Evolutionary conservation across 2,888 invertebrate genomes (phyloP).

Genomic region (Metallyticus violacea): DNA sequence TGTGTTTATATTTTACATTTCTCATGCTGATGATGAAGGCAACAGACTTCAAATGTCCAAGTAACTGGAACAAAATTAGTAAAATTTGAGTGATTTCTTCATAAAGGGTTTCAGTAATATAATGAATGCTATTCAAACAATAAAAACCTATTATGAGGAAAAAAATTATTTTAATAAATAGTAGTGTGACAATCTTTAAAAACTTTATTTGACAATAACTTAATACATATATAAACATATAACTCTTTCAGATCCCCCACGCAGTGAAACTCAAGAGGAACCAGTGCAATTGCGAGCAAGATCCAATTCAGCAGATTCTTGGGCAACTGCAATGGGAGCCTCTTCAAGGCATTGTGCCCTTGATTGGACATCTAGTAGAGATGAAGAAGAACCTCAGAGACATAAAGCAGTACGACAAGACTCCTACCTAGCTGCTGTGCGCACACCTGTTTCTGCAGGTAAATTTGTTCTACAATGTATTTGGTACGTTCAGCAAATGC

Average conservation of each 20-base stretch:
- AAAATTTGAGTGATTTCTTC: no score
- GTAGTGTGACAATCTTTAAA: no score
- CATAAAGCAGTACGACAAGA: conserved; percentile 50
- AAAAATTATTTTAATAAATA: no score
- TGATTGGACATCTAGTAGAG: not conserved
- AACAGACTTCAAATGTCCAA: no score
- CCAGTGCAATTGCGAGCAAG: conserved; percentile 49
- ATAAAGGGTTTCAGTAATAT: no score
- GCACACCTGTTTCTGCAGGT: conserved; percentile 42
- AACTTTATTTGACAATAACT: not conserved
- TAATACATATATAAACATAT: not conserved
- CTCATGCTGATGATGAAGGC: no score
- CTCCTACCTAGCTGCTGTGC: conserved; percentile 49
- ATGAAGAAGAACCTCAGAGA: conserved; percentile 38
- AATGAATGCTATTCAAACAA: no score
- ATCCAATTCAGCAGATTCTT: conserved; percentile 57
- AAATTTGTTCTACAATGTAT: not conserved
- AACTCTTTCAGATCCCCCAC: conserved; percentile 9
- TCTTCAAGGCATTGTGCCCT: conserved; percentile 15
- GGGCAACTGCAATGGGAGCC: conserved; percentile 44
- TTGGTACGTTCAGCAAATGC: no score
- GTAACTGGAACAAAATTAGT: no score
- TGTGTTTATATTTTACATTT: no score
- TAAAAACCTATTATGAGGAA: no score
- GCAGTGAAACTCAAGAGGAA: conserved; percentile 36